Evolutionary conservation across 2,888 invertebrate species (phyloP).

Genomic region (Zootermopsis nevadensis): DNA sequence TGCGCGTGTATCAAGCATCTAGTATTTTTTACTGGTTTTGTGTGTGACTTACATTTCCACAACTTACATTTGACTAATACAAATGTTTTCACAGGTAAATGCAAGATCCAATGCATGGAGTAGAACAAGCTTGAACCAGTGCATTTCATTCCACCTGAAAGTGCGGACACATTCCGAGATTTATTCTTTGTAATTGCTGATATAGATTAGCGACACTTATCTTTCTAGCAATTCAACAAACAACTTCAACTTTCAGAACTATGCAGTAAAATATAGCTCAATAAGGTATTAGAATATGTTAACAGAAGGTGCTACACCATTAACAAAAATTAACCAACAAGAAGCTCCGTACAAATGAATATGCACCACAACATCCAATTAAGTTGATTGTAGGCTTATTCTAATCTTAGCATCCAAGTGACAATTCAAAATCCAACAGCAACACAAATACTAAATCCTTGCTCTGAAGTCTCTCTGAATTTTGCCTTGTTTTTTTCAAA

Average conservation of each 20-base stretch:
- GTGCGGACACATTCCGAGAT: too few relatives aligned
- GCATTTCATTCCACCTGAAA: too few relatives aligned
- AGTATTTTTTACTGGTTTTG: too few relatives aligned
- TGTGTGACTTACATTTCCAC: too few relatives aligned
- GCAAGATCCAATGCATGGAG: too few relatives aligned
- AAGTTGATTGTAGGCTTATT: neutral
- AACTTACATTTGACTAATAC: too few relatives aligned
- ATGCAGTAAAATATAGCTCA: neutral
- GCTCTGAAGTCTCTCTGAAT: neutral
- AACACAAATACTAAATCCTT: conserved; percentile 11
- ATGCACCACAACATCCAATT: neutral
- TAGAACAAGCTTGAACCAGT: too few relatives aligned
- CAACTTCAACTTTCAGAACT: conserved; percentile 20
- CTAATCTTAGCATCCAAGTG: neutral
- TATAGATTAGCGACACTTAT: neutral
- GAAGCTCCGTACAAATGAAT: conserved; percentile 1
- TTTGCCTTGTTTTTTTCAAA: neutral
- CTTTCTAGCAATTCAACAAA: conserved; percentile 5
- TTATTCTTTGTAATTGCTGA: too few relatives aligned
- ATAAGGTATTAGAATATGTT: neutral
- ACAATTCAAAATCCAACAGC: neutral
- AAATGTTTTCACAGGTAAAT: too few relatives aligned
- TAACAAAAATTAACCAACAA: conserved; percentile 1
- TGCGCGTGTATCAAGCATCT: too few relatives aligned
- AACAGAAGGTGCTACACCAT: neutral